Conservation (phyloP, 2,113 vertebrate species). For the Colius striatus region DNA sequence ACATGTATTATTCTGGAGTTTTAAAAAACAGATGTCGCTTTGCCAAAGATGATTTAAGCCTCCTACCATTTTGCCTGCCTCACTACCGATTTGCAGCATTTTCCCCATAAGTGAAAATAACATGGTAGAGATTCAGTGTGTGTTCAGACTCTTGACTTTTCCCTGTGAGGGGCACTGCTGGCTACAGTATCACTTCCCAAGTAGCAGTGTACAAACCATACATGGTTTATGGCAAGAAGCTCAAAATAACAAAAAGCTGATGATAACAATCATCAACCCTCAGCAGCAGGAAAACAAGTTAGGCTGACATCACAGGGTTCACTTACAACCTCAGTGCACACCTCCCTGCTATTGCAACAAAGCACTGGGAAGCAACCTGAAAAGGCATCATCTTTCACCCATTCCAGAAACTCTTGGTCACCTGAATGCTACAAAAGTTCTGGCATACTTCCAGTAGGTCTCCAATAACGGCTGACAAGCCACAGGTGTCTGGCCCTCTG, state of each 20-base stretch:
- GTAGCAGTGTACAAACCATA: not conserved
- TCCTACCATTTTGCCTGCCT: not conserved
- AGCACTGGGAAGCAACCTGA: not conserved
- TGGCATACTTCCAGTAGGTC: not conserved
- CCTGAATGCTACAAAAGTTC: not conserved
- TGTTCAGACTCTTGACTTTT: not conserved
- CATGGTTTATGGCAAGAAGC: not conserved
- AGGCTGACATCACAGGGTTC: not conserved
- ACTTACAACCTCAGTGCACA: not conserved
- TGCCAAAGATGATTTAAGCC: not conserved
- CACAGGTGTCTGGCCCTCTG: not conserved
- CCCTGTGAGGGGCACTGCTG: not conserved
- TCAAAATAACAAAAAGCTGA: not conserved
- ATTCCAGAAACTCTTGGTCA: not conserved
- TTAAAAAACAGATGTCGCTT: not conserved
- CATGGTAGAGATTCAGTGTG: not conserved
- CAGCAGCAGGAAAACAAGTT: not conserved
- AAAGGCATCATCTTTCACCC: not conserved
- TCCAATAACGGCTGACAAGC: not conserved
- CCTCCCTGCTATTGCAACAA: fast-evolving
- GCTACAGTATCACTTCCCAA: not conserved
- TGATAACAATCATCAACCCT: not conserved
- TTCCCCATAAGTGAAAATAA: not conserved
- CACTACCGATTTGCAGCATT: not conserved
- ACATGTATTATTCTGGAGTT: not conserved